Conservation (phyloP, 2,113 vertebrate genomes). For the Pristiophorus japonicus region DNA sequence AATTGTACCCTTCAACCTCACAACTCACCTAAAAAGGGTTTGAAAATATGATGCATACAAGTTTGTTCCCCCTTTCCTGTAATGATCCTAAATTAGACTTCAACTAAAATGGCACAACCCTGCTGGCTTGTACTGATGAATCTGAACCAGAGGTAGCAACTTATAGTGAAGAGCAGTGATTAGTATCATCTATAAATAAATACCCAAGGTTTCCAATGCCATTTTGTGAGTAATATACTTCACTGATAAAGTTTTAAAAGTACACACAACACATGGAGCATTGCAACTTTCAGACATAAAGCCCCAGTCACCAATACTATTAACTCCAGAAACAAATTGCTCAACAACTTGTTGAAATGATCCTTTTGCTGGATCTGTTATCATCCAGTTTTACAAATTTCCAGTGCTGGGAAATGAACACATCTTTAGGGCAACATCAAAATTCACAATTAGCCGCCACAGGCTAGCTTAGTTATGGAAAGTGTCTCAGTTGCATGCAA, state of each 20-base stretch:
- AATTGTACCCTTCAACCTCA: background rate
- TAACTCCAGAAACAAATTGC: conserved; percentile 10
- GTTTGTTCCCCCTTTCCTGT: background rate
- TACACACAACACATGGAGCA: background rate
- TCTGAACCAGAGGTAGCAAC: background rate
- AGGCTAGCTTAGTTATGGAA: background rate
- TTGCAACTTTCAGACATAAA: background rate
- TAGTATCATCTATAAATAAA: background rate
- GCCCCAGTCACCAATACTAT: background rate
- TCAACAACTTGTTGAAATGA: background rate
- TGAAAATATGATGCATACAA: background rate
- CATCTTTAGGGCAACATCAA: background rate
- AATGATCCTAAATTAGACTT: background rate
- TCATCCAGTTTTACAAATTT: background rate
- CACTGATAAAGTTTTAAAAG: background rate
- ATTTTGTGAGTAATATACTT: background rate
- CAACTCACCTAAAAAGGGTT: background rate
- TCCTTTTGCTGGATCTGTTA: background rate
- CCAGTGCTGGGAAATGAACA: background rate
- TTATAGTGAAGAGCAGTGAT: background rate
- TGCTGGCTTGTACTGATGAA: background rate
- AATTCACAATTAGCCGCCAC: background rate
- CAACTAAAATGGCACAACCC: conserved; percentile 1
- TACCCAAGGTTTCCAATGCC: background rate
- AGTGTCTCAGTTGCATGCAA: background rate